Percentiles rank a stretch among this genome's conserved stretches.
Evolutionary conservation across 2,797 vertebrate species (phyloP).

Genomic region (Enteromius viviparus): DNA sequence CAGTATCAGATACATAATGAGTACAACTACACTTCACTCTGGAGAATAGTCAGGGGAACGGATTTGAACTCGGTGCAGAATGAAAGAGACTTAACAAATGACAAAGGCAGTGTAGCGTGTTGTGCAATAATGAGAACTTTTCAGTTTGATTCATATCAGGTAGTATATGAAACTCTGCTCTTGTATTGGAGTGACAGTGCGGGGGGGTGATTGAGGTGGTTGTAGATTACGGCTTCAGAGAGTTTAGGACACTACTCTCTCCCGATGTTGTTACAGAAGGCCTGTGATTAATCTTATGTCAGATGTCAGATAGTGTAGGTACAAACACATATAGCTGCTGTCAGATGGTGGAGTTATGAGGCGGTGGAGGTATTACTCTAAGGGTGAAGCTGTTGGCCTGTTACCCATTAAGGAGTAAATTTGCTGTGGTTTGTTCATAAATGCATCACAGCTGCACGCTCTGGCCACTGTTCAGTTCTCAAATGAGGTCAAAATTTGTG

Average conservation of each 20-base stretch:
- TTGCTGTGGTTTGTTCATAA: constrained; percentile 73
- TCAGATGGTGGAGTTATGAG: constrained; percentile 74
- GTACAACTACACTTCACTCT: constrained; percentile 46
- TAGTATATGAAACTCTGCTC: constrained; percentile 30
- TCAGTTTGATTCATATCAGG: constrained; percentile 39
- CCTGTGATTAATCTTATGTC: constrained; percentile 69
- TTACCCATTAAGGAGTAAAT: constrained; percentile 72
- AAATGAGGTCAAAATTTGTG: constrained; percentile 24
- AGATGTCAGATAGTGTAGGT: constrained; percentile 73
- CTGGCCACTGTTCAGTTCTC: constrained; percentile 8
- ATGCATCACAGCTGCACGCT: constrained; percentile 54
- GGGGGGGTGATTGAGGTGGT: constrained; percentile 2
- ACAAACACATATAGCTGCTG: constrained; percentile 71
- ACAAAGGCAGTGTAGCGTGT: constrained; percentile 3
- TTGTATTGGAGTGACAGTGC: constrained; percentile 1
- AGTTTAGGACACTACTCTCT: constrained; percentile 26
- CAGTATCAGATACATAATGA: constrained; percentile 39
- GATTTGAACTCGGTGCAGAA: constrained; percentile 40
- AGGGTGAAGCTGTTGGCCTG: constrained; percentile 66
- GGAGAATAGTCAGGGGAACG: constrained; percentile 29
- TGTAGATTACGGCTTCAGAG: constrained; percentile 22
- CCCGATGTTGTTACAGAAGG: constrained; percentile 55
- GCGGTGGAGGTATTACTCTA: constrained; percentile 73
- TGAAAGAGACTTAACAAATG: constrained; percentile 40
- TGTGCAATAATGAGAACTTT: constrained; percentile 38